These are phyloP conservation scores for Acromyrmex heyeri DNA, from an alignment of 1,140 invertebrate genomes.

Conservation along the genomic window DNA sequence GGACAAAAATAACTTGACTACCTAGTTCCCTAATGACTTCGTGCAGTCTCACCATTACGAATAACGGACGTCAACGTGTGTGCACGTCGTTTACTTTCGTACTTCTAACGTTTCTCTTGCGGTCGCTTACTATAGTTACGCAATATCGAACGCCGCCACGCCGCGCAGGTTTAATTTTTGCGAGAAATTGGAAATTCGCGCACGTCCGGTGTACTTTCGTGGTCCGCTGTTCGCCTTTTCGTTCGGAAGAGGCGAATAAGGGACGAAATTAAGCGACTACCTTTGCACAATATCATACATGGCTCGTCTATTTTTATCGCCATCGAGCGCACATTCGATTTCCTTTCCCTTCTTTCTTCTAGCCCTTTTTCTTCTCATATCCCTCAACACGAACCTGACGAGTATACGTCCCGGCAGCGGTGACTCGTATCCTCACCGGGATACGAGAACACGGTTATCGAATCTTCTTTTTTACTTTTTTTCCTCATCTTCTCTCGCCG, in stretches of 20 bases:
- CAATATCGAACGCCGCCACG: constrained; percentile 12
- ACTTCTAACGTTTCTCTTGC: constrained; percentile 39
- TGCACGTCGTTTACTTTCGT: constrained; percentile 18
- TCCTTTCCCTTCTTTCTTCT: constrained; percentile 28
- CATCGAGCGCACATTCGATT: constrained; percentile 34
- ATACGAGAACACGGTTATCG: constrained; percentile 43
- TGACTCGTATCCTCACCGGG: constrained; percentile 15
- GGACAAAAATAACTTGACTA: not conserved
- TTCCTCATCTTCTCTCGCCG: constrained; percentile 4
- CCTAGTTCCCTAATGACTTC: not conserved
- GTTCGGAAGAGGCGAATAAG: constrained; percentile 15
- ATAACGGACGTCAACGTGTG: not conserved
- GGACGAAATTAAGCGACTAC: constrained; percentile 29
- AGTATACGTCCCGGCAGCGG: not conserved
- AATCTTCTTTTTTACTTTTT: constrained; percentile 22
- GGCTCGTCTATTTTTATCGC: constrained; percentile 35
- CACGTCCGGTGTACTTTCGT: constrained; percentile 12
- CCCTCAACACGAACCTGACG: not conserved
- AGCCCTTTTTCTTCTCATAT: constrained; percentile 20
- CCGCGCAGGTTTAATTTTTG: constrained; percentile 1
- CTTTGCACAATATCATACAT: constrained; percentile 24
- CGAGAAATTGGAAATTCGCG: constrained; percentile 11
- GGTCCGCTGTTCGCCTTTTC: constrained; percentile 13
- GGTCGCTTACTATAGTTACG: constrained; percentile 31
- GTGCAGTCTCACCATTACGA: constrained; percentile 9